Conservation (phyloP, 1,140 invertebrate genomes). For the Cotesia vestalis region DNA sequence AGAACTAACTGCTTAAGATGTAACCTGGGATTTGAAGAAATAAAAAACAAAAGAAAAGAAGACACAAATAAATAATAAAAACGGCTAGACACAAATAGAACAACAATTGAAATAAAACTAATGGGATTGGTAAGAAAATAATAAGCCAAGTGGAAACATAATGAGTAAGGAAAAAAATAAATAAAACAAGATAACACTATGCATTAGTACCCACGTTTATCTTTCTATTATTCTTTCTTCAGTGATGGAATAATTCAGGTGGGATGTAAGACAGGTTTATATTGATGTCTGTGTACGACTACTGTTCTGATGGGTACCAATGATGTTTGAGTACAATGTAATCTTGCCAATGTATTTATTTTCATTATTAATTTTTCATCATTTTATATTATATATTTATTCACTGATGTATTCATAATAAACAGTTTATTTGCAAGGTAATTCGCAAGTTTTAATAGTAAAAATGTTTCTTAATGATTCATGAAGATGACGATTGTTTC, state of each 20-base stretch:
- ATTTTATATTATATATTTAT: too few relatives aligned
- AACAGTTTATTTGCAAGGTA: too few relatives aligned
- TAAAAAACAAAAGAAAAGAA: constrained; percentile 30
- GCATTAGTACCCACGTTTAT: constrained; percentile 16
- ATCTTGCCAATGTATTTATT: constrained; percentile 6
- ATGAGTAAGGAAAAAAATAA: constrained; percentile 10
- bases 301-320: not conserved
- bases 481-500: constrained; percentile 4
- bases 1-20: constrained; percentile 39
- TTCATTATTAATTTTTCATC: too few relatives aligned
- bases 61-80: not conserved
- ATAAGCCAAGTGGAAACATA: constrained; percentile 7
- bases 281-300: constrained; percentile 15
- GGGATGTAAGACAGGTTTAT: constrained; percentile 11
- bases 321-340: too few relatives aligned
- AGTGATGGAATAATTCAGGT: constrained; percentile 3
- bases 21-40: constrained; percentile 46
- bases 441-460: too few relatives aligned
- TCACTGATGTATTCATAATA: too few relatives aligned
- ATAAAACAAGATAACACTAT: not conserved
- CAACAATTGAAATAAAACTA: constrained; percentile 47
- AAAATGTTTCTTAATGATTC: not conserved
- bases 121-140: constrained; percentile 37
- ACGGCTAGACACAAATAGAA: too few relatives aligned
- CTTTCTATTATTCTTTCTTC: not conserved